phyloP scores from a whole-genome alignment of 2,113 vertebrate genomes.

The Pelusios castaneus region DNA sequence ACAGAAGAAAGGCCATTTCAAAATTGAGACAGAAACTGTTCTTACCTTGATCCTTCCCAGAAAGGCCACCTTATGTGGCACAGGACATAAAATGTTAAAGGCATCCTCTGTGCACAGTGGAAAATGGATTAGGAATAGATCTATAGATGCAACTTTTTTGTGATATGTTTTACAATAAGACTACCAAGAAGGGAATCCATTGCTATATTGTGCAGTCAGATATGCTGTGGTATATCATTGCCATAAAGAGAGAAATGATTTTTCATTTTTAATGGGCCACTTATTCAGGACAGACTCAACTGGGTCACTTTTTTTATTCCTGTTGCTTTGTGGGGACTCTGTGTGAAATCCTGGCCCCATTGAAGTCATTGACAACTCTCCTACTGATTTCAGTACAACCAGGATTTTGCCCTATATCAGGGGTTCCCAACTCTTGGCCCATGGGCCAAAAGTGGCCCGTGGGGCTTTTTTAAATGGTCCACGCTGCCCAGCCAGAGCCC shows the following conservation, averaged over 20 bases:
- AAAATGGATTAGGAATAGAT: background rate
- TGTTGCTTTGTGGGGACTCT: background rate
- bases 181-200: background rate
- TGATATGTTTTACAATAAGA: background rate
- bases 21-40: background rate
- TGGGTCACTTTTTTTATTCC: background rate
- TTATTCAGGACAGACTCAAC: background rate
- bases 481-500: no score
- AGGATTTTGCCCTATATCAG: background rate
- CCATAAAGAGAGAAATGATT: background rate
- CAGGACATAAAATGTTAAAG: background rate
- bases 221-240: background rate
- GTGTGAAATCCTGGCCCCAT: background rate
- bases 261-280: background rate
- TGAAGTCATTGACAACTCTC: background rate
- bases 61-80: background rate
- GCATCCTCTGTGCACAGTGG: background rate
- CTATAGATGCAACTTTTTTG: background rate
- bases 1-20: background rate
- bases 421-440: no score
- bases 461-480: no score
- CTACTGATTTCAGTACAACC: background rate
- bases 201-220: background rate
- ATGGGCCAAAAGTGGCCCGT: no score
- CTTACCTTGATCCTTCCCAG: background rate